Evolutionary conservation across 2,888 invertebrate species (phyloP).

Genomic region (Dolichomitus sp.): DNA sequence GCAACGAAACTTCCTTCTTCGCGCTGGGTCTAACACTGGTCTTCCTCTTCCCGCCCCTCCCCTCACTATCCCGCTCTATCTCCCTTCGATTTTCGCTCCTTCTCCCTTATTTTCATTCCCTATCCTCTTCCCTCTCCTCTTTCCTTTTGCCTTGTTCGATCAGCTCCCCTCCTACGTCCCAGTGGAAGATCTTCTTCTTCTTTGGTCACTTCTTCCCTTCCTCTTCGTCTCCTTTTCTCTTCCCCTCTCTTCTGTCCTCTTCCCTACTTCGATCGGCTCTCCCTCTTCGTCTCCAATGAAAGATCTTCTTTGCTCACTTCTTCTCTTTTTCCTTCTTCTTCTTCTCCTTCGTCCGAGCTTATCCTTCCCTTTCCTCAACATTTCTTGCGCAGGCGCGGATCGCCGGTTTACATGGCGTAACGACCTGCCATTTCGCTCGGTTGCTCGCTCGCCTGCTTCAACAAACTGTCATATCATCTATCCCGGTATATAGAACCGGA

Average conservation of each 20-base stretch:
- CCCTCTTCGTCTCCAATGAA: conserved; percentile 60
- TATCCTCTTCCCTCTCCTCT: background rate
- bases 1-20: too few species aligned
- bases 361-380: background rate
- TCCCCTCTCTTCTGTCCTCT: conserved; percentile 33
- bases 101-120: background rate
- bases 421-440: conserved; percentile 73
- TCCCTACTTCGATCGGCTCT: conserved; percentile 46
- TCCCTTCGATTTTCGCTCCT: background rate
- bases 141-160: too few species aligned
- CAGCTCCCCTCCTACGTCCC: too few species aligned
- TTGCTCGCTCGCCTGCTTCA: conserved; percentile 64
- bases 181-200: too few species aligned
- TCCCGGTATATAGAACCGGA: conserved; percentile 58
- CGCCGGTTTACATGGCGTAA: conserved; percentile 68
- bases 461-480: conserved; percentile 75
- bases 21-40: too few species aligned
- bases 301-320: conserved; percentile 15
- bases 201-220: too few species aligned
- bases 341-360: background rate
- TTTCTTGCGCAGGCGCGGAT: conserved; percentile 30
- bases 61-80: too few species aligned
- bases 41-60: too few species aligned
- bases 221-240: conserved; percentile 30
- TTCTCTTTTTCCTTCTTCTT: background rate